Conservation (phyloP, 2,797 vertebrate species). For the Falco novaeseelandiae region DNA sequence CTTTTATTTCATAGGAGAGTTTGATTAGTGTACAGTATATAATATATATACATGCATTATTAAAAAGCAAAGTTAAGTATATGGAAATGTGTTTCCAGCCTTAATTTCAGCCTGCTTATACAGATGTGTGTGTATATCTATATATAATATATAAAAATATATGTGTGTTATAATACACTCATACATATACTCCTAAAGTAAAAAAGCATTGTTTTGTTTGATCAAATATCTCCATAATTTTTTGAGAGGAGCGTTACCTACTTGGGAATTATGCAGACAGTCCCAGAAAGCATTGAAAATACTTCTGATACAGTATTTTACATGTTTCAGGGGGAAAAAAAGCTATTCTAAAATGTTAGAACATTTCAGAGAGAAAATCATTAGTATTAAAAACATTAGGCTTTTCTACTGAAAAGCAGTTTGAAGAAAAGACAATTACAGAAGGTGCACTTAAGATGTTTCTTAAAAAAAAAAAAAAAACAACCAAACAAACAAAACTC, state of each 20-base stretch:
- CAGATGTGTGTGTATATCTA: background rate
- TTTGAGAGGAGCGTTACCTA: background rate
- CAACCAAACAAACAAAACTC: too few species aligned
- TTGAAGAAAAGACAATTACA: background rate
- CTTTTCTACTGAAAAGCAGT: background rate
- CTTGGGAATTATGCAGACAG: background rate
- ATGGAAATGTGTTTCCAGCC: background rate
- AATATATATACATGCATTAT: background rate
- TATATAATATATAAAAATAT: background rate
- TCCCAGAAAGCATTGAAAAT: background rate
- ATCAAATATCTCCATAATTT: background rate
- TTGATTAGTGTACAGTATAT: background rate
- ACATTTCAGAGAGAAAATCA: background rate
- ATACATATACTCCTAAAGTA: background rate
- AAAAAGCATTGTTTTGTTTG: background rate
- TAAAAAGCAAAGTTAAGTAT: background rate
- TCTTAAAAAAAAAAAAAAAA: background rate
- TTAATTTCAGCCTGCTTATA: background rate
- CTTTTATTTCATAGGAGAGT: background rate
- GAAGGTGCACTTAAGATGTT: background rate
- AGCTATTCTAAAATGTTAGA: background rate
- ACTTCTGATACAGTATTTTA: background rate
- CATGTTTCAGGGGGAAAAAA: background rate
- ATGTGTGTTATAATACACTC: background rate
- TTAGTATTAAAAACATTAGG: background rate